Evolutionary conservation across 2,797 vertebrate genomes (phyloP), one percentile per base, ranked within the genome.

Genomic region (Leontopithecus rosalia): DNA sequence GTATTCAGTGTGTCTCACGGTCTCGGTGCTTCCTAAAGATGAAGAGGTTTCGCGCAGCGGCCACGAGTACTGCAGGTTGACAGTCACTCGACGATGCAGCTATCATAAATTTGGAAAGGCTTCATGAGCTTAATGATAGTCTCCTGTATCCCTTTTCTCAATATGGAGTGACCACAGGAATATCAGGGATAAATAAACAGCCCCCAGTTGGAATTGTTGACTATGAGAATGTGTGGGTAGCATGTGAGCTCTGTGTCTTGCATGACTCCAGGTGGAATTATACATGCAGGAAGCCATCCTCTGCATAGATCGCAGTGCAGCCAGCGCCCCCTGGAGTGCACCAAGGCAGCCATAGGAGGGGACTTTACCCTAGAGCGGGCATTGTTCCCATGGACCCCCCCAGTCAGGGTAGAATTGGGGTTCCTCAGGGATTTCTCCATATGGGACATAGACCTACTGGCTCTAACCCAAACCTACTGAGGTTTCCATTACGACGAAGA

Each of bases 1-100:
- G 14, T 19, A 19, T 33, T 39, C 30, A 20, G 19, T 1, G 6
- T 5, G 0, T 6, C 1, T n/a, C 36, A 0, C 3, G 30, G 14
- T 52, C 36, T 67, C 64, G 0, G 0, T 28, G 55, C 43, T 67
- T 26, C 24, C 26, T 36, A 11, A 28, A 8, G 46, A 14, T 4
- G 13, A 88, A 33, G 46, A 43, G 28, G 3, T 24, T 36, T 12
- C 24, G 0, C 0, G 5, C 4, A 26, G 20, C 4, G 12, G 3
- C 13, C 61, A 7, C 15, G 0, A 12, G 33, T 24, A 22, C n/a
- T 8, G 11, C 24, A 5, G 28, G 5, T 39, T 57, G 55, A 30
- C 30, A 2, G 83, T 28, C 20, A 9, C 70, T n/a, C 1, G 26
- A 1, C 5, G 41, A 41, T 9, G 4, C 14, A 7, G 46, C 13